These are phyloP conservation scores for Astreopora myriophthalma DNA, from an alignment of 64 coral and sea anemone species.

Conservation along the genomic window DNA sequence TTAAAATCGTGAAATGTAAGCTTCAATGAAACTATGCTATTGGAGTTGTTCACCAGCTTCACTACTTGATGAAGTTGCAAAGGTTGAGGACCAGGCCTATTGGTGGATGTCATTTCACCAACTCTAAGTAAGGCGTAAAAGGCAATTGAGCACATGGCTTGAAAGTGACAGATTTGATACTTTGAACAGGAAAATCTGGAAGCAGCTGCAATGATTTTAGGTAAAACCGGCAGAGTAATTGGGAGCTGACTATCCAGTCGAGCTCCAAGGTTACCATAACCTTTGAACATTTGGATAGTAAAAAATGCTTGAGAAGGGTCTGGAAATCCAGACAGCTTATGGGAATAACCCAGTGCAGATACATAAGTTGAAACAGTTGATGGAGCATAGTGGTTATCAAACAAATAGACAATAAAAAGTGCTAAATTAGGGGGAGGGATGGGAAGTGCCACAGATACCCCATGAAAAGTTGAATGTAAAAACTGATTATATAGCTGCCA, in stretches of 20 bases:
- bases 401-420: constrained; percentile 55
- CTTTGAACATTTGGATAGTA: constrained; percentile 50
- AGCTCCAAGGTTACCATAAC: constrained; percentile 22
- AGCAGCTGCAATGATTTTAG: background rate
- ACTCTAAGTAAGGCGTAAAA: constrained; percentile 59
- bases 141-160: constrained; percentile 59
- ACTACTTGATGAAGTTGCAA: no score
- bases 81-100: no score
- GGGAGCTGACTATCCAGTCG: constrained; percentile 48
- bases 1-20: no score
- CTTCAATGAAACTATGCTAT: no score
- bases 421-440: background rate
- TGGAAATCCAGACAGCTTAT: constrained; percentile 13
- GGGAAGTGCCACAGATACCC: background rate
- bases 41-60: no score
- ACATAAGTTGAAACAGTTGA: constrained; percentile 52
- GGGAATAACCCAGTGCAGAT: constrained; percentile 65
- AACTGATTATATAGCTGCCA: background rate
- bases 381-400: constrained; percentile 6
- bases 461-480: background rate
- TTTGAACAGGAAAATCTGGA: background rate
- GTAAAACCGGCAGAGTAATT: constrained; percentile 37
- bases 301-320: constrained; percentile 74
- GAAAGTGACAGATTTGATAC: constrained; percentile 59
- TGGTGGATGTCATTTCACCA: no score